Base-by-base conservation (phyloP, 2,113 vertebrate species). In the Ramphastos sulfuratus region DNA sequence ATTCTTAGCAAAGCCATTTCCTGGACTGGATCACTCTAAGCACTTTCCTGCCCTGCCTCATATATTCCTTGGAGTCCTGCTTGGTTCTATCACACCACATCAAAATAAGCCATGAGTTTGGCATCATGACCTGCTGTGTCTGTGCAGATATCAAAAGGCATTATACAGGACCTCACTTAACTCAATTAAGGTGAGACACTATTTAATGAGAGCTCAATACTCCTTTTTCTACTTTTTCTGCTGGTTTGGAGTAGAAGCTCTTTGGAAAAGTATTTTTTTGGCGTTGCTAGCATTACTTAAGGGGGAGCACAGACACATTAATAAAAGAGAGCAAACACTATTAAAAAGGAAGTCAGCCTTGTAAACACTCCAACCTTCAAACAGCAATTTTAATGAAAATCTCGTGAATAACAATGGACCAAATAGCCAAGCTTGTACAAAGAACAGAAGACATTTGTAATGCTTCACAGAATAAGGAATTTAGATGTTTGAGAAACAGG, bases 381-480 rank as follows among this genome's bases (percentile, higher is more conserved):
- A 60, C 9, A 79, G 35, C 11, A 75, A 70, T 76, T 89, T 82
- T 55, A 80, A 61, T 66, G 65, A n/a, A 85, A 87, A 73, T 70
- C 72, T 27, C 54, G 15, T 60, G 44, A 69, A 54, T 76, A 73
- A 55, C 50, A 94, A 85, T 33, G 19, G 67, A 27, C 31, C 61
- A 33, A 66, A 81, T 56, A 28, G 44, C 24, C 48, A 25, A 77
- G 64, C 2, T 7, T 11, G 19, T 33, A 31, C 5, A 92, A 74
- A 89, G 74, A 87, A 54, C 21, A 85, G 27, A 89, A 94, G 28
- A 35, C 15, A 70, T 63, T 71, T 93, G 7, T 33, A 71, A 8
- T 74, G 7, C 12, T 2, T 3, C 50, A 55, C 5, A 56, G 39
- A 66, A 75, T 23, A 72, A 87, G 5, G 52, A 79, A 65, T 82